Evolutionary conservation across 2,888 invertebrate genomes (phyloP).

Genomic region (Dysmachus trigonus): DNA sequence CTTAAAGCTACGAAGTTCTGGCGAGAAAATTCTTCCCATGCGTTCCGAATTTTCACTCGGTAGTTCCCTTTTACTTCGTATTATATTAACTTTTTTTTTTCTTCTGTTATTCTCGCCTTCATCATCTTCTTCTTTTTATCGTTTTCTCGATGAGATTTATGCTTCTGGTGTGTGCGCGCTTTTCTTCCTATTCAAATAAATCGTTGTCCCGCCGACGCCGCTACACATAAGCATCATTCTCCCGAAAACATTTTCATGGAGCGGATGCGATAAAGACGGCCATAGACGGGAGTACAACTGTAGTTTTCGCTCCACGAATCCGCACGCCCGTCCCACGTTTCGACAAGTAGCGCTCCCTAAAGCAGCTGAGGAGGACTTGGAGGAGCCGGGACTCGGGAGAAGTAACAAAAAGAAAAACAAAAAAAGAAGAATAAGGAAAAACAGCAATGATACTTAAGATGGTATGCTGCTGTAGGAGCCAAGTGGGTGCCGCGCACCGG

Average conservation of each 20-base stretch:
- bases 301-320: not conserved
- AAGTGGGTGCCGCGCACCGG: not conserved
- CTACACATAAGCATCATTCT: not conserved
- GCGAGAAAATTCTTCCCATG: slow-evolving; percentile 46
- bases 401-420: too few relatives aligned
- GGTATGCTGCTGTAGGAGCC: not conserved
- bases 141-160: slow-evolving; percentile 28
- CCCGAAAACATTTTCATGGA: not conserved
- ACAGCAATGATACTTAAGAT: not conserved
- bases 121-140: slow-evolving; percentile 20
- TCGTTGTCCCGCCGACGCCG: not conserved
- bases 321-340: not conserved
- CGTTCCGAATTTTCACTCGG: slow-evolving; percentile 32
- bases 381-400: not conserved
- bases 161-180: slow-evolving; percentile 30
- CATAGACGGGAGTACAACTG: not conserved
- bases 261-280: slow-evolving; percentile 21
- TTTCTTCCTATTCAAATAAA: slow-evolving; percentile 37
- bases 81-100: not conserved
- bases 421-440: not conserved
- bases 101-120: not conserved
- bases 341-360: not conserved
- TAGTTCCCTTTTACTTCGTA: slow-evolving; percentile 9
- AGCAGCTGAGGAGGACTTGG: not conserved
- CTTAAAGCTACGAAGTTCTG: slow-evolving; percentile 41